Conservation (phyloP, 2,113 vertebrate genomes). For the Ophthalmolycus amberensis region DNA sequence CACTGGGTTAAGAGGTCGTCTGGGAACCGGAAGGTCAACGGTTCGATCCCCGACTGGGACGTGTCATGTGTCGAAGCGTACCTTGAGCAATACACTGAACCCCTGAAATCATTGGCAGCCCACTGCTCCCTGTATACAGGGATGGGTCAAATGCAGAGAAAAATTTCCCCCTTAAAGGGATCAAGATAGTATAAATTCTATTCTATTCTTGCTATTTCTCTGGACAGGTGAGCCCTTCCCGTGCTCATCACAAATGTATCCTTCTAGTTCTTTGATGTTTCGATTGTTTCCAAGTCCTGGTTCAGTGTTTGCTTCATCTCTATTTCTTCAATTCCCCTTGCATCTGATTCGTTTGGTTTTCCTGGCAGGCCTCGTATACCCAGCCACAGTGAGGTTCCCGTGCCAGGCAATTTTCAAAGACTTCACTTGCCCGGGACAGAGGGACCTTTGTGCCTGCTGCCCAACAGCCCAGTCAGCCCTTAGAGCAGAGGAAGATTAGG, state of each 20-base stretch:
- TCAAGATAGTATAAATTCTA: no score
- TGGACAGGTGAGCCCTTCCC: background rate
- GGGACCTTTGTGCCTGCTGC: conserved; percentile 78
- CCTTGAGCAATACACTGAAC: no score
- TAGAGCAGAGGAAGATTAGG: conserved; percentile 64
- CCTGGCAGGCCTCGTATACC: conserved; percentile 62
- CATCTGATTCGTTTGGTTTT: conserved; percentile 71
- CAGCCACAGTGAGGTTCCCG: conserved; percentile 52
- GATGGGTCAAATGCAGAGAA: no score
- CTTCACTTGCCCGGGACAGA: conserved; percentile 77
- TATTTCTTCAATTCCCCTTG: conserved; percentile 38
- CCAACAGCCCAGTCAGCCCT: conserved; percentile 65
- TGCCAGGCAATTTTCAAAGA: conserved; percentile 81
- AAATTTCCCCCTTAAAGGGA: no score
- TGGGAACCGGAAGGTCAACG: no score
- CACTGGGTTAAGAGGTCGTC: no score
- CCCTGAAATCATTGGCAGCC: no score
- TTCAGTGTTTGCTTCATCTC: conserved; percentile 24
- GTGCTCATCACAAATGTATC: background rate
- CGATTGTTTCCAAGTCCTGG: conserved; percentile 32
- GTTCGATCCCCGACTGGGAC: no score
- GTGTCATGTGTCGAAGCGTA: no score
- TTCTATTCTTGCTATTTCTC: background rate
- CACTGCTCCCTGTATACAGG: no score
- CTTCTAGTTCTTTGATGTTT: background rate